Evolutionary conservation across 2,888 invertebrate species (phyloP), one percentile per base, ranked within the genome.

Genomic region (Pharmacophagus antenor): DNA sequence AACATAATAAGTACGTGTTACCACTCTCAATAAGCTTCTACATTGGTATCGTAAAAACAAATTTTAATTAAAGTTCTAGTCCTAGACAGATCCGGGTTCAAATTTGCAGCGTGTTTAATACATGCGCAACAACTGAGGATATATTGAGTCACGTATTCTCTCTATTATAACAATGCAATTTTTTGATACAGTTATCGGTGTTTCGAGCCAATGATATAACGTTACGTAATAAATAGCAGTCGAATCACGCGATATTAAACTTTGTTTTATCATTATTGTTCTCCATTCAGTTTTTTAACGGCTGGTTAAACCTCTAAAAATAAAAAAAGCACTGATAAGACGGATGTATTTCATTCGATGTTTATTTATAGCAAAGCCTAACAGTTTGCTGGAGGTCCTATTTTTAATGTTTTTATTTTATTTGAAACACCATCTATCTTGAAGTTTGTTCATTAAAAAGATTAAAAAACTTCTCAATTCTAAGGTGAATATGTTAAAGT

Each of bases 101-200:
- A 49, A 50, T 59, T 55, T 27, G 20, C 49, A 25, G 23, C 54
- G 31, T 18, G 54, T 31, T 22, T 48, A 31, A 12, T 25, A 18
- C 15, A 15, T 25, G 23, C 12, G 42, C 20, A 46, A 44, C 15
- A 37, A 53, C n/a, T 18, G 44, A 21, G n/a, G 56, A 48, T 23
- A n/a, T 53, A 52, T 52, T 27, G 27, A 58, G 53, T 58, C 52
- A 52, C 52, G 58, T 58, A 58, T 27, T 17, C 18, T 6, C 18
- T 22, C 20, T 8, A 23, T 49, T 56, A 49, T 12, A 37, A 8
- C 48, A 54, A 54, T 59, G 58, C 54, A 52, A 49, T 59, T 54
- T n/a, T 54, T 59, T 59, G 54, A 31, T 59, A 59, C 58, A 59
- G 58, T 59, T 59, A 59, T 49, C 15, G 23, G 27, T 8, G 47